These are phyloP conservation scores for Lepidocolaptes lacrymiger DNA, from an alignment of 2,797 vertebrate species.

Conservation along the genomic window DNA sequence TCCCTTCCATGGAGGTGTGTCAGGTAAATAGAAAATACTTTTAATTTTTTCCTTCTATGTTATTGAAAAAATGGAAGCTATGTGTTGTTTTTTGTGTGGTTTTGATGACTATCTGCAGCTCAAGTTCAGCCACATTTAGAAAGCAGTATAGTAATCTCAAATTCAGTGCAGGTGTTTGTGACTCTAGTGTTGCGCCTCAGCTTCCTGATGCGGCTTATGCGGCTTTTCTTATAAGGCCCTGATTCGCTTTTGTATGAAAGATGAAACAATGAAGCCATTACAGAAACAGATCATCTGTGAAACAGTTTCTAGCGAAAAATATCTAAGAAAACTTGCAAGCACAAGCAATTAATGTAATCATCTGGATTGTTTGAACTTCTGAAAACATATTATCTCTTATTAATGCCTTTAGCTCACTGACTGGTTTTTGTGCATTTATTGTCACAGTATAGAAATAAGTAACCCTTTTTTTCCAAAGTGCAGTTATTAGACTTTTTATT, in stretches of 20 bases:
- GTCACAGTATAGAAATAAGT: background rate
- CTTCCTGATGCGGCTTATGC: fast-evolving
- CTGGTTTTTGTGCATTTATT: background rate
- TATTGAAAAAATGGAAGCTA: background rate
- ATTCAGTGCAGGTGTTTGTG: background rate
- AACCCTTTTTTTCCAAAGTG: background rate
- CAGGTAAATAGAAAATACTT: background rate
- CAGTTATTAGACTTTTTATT: background rate
- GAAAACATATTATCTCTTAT: background rate
- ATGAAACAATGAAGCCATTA: background rate
- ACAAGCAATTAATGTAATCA: background rate
- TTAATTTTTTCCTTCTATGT: background rate
- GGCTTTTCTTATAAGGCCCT: background rate
- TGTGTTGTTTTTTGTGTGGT: background rate
- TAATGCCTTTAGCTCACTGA: background rate
- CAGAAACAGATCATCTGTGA: background rate
- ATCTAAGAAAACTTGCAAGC: background rate
- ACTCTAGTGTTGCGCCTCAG: fast-evolving
- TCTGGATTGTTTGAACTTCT: background rate
- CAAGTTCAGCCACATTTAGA: background rate
- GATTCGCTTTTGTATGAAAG: background rate
- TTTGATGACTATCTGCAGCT: background rate
- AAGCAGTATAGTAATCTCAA: background rate
- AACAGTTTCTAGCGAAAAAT: background rate
- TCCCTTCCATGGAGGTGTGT: background rate